Evolutionary conservation across 2,888 invertebrate genomes (phyloP).

Genomic region (Cetonia aurata): DNA sequence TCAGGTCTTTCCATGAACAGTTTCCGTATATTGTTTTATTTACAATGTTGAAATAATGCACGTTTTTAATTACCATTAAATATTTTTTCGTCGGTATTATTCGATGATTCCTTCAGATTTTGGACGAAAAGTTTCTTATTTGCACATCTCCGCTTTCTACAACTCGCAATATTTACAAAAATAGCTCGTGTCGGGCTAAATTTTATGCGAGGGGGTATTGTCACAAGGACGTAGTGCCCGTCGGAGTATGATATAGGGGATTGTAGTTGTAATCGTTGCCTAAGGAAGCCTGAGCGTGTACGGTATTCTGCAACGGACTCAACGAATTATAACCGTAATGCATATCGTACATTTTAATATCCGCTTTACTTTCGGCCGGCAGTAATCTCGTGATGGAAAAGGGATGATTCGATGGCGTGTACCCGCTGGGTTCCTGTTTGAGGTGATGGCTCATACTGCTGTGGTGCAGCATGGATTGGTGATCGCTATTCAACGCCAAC

Average conservation of each 20-base stretch:
- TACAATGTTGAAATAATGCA: constrained; percentile 20
- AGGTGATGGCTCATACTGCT: constrained; percentile 73
- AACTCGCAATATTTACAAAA: constrained; percentile 28
- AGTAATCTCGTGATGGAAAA: constrained; percentile 95
- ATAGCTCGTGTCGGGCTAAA: constrained; percentile 42
- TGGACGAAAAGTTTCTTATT: not conserved
- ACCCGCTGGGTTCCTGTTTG: constrained; percentile 71
- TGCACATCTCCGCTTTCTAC: constrained; percentile 5
- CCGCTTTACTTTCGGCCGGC: constrained; percentile 88
- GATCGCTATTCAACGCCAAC: constrained; percentile 62
- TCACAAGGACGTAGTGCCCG: constrained; percentile 89
- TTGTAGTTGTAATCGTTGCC: constrained; percentile 87
- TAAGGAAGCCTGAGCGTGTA: constrained; percentile 69
- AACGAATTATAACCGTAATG: constrained; percentile 75
- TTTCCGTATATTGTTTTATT: constrained; percentile 4
- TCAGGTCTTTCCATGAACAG: too few species aligned
- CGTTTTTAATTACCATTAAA: not conserved
- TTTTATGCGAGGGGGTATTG: constrained; percentile 90
- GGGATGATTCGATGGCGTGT: constrained; percentile 89
- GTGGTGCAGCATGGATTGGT: constrained; percentile 68
- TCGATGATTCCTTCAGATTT: constrained; percentile 13
- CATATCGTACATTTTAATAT: constrained; percentile 94
- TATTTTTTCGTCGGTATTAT: not conserved
- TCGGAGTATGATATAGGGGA: constrained; percentile 80
- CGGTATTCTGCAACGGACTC: constrained; percentile 73